phyloP scores from a whole-genome alignment of 2,113 vertebrate species.

The Vulpes vulpes region DNA sequence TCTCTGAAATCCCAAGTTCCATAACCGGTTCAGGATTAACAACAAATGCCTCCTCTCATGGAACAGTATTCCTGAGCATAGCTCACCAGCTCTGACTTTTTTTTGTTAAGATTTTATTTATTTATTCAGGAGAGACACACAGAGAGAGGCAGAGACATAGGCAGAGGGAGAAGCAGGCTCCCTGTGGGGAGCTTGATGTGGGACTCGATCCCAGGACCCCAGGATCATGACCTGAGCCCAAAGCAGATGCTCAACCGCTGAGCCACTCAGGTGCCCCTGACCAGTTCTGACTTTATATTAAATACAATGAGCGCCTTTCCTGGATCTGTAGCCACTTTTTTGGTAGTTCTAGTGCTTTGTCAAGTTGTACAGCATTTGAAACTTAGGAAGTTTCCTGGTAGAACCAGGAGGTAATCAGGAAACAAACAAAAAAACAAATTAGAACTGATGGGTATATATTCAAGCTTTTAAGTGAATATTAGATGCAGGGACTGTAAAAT shows the following conservation, averaged over 20 bases:
- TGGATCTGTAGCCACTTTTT: not conserved
- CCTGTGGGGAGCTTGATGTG: too few species aligned
- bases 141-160: too few species aligned
- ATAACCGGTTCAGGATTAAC: not conserved
- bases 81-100: not conserved
- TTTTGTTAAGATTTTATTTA: too few species aligned
- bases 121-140: too few species aligned
- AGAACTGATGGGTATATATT: constrained; percentile 34
- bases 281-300: not conserved
- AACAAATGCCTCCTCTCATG: not conserved
- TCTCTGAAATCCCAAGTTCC: constrained; percentile 1
- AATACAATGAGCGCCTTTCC: not conserved
- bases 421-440: constrained; percentile 70
- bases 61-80: not conserved
- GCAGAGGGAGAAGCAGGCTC: too few species aligned
- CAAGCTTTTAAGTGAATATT: constrained; percentile 74
- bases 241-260: too few species aligned
- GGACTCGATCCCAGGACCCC: too few species aligned
- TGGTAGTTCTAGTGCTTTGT: not conserved
- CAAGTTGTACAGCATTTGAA: constrained; percentile 45
- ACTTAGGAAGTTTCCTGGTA: constrained; percentile 64
- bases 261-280: not conserved
- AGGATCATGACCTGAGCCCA: too few species aligned
- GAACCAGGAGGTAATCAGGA: constrained; percentile 67
- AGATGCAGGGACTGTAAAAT: constrained; percentile 69